Evolutionary conservation across 2,888 invertebrate species (phyloP).

Genomic region (Ashinkailepas kermadecensis): DNA sequence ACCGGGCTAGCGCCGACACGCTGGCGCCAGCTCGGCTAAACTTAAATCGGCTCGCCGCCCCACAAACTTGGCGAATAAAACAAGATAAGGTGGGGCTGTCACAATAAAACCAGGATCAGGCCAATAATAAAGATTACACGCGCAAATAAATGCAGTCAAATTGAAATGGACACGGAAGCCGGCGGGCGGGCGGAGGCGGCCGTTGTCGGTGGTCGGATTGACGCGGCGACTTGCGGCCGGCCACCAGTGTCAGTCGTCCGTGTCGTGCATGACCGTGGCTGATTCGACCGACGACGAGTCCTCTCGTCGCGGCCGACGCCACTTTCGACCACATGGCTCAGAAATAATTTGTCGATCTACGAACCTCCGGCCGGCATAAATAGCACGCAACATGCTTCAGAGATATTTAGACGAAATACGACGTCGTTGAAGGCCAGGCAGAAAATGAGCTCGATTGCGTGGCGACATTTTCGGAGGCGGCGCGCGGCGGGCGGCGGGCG

Average conservation of each 20-base stretch:
- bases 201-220: neutral
- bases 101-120: slow-evolving; percentile 16
- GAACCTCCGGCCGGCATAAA: neutral
- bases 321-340: slow-evolving; percentile 18
- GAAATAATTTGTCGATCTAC: slow-evolving; percentile 20
- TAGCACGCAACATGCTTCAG: slow-evolving; percentile 3
- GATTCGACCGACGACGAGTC: too few relatives aligned
- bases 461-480: neutral
- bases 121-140: slow-evolving; percentile 22
- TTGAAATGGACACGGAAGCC: slow-evolving; percentile 1
- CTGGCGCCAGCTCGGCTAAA: neutral
- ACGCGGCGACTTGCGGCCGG: neutral
- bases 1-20: neutral
- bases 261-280: too few relatives aligned
- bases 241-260: neutral
- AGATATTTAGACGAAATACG: slow-evolving; percentile 16
- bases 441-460: slow-evolving; percentile 1
- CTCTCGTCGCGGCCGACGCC: neutral
- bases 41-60: neutral
- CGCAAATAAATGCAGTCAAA: slow-evolving; percentile 19
- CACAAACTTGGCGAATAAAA: slow-evolving; percentile 19
- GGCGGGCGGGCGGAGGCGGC: neutral
- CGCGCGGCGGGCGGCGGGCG: neutral
- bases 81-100: slow-evolving; percentile 19
- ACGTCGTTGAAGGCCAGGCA: neutral